Evolutionary conservation across 2,888 invertebrate species (phyloP).

Genomic region (Drosophila koepferae): DNA sequence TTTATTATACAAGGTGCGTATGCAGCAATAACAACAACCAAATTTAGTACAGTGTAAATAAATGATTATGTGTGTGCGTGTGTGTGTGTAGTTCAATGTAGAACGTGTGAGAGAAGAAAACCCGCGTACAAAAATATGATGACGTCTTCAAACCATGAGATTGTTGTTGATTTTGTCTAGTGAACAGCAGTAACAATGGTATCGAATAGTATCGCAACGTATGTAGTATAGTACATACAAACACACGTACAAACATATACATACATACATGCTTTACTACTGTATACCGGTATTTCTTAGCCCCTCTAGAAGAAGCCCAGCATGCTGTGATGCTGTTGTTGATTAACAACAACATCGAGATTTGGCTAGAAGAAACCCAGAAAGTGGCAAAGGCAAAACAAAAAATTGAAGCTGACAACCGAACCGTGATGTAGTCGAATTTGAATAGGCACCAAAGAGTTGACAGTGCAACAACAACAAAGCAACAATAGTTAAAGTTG

Average conservation of each 20-base stretch:
- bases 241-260: slow-evolving; percentile 8
- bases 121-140: slow-evolving; percentile 75
- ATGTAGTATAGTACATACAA: slow-evolving; percentile 21
- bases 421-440: slow-evolving; percentile 59
- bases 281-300: slow-evolving; percentile 62
- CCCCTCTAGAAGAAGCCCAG: slow-evolving; percentile 40
- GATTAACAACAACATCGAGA: slow-evolving; percentile 45
- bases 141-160: slow-evolving; percentile 70
- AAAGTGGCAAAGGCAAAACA: slow-evolving; percentile 34
- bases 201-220: slow-evolving; percentile 40
- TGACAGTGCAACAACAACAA: slow-evolving; percentile 43
- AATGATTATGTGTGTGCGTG: slow-evolving; percentile 3
- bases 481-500: slow-evolving; percentile 9
- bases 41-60: slow-evolving; percentile 33
- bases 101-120: slow-evolving; percentile 70
- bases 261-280: slow-evolving; percentile 33
- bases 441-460: slow-evolving; percentile 45
- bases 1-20: slow-evolving; percentile 67
- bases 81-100: slow-evolving; percentile 45
- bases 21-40: slow-evolving; percentile 37
- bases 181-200: slow-evolving; percentile 47
- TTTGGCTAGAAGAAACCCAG: slow-evolving; percentile 48
- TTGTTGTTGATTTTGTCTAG: slow-evolving; percentile 34
- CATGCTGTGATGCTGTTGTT: slow-evolving; percentile 53
- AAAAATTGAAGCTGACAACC: slow-evolving; percentile 46